phyloP scores from a whole-genome alignment of 1,140 invertebrate species.

The Gonioctena quinquepunctata region DNA sequence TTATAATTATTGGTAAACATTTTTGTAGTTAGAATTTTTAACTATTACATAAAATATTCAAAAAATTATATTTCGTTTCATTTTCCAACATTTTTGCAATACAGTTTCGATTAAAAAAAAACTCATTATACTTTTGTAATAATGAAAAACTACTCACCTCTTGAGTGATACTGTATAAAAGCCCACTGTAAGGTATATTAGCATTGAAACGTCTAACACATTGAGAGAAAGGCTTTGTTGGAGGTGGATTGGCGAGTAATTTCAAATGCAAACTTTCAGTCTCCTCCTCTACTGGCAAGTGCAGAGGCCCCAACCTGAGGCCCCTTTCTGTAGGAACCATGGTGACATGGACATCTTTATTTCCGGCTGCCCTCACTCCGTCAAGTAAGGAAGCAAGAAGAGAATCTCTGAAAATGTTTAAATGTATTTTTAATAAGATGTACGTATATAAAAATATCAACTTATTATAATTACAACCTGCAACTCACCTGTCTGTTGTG shows the following conservation, averaged over 20 bases:
- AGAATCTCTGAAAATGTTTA: constrained; percentile 79
- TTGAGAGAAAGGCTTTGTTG: constrained; percentile 62
- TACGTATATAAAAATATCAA: no score
- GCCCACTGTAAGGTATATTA: constrained; percentile 96
- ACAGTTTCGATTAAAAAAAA: no score
- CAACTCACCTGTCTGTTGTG: constrained; percentile 79
- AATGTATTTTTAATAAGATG: no score
- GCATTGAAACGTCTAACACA: constrained; percentile 93
- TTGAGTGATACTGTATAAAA: constrained; percentile 93
- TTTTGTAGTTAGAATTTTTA: no score
- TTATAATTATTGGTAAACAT: no score
- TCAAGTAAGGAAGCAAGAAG: constrained; percentile 93
- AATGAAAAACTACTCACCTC: constrained; percentile 75
- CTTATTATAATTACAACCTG: no score
- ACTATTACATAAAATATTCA: no score
- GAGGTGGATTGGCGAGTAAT: constrained; percentile 73
- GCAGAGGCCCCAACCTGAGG: constrained; percentile 85
- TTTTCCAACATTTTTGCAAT: no score
- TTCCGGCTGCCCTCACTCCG: constrained; percentile 93
- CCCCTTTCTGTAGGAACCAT: constrained; percentile 82
- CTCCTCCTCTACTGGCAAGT: constrained; percentile 90
- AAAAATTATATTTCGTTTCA: no score
- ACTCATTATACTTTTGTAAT: no score
- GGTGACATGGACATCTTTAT: constrained; percentile 95
- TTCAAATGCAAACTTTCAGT: constrained; percentile 87